phyloP scores from a whole-genome alignment of 1,140 invertebrate genomes.

The Monomorium pharaonis region DNA sequence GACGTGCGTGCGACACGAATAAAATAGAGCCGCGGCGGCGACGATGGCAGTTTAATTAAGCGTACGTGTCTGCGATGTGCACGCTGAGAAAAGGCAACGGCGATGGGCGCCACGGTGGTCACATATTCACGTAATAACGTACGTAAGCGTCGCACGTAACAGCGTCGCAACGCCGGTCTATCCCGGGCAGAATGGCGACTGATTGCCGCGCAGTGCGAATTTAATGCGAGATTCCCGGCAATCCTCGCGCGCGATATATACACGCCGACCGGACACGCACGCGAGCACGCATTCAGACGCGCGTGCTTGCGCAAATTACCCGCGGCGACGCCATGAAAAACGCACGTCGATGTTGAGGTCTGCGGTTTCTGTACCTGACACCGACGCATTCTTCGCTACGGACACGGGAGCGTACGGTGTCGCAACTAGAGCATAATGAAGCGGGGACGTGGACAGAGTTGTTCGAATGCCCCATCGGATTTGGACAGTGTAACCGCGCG shows the following conservation, averaged over 20 bases:
- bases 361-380: slow-evolving; percentile 20
- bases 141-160: slow-evolving; percentile 76
- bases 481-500: neutral
- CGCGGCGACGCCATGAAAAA: slow-evolving; percentile 35
- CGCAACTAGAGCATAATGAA: slow-evolving; percentile 15
- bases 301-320: slow-evolving; percentile 43
- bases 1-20: slow-evolving; percentile 5
- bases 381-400: slow-evolving; percentile 29
- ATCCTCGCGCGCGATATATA: slow-evolving; percentile 57
- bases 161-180: slow-evolving; percentile 68
- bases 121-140: slow-evolving; percentile 72
- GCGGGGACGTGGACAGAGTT: neutral
- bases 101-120: slow-evolving; percentile 31
- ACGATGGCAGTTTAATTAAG: slow-evolving; percentile 70
- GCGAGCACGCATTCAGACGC: slow-evolving; percentile 34
- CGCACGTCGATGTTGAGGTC: slow-evolving; percentile 23
- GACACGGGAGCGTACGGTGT: neutral
- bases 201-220: slow-evolving; percentile 74
- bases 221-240: slow-evolving; percentile 70
- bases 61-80: slow-evolving; percentile 54
- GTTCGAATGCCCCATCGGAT: neutral
- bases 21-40: slow-evolving; percentile 30
- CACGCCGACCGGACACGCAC: slow-evolving; percentile 30
- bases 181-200: slow-evolving; percentile 76
- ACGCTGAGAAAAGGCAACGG: slow-evolving; percentile 54